Percentiles rank a stretch among this genome's conserved stretches.
These are phyloP conservation scores for Hemicentrotus pulcherrimus DNA, from an alignment of 35 echinoderm and acorn worm species.

Conservation along the genomic window DNA sequence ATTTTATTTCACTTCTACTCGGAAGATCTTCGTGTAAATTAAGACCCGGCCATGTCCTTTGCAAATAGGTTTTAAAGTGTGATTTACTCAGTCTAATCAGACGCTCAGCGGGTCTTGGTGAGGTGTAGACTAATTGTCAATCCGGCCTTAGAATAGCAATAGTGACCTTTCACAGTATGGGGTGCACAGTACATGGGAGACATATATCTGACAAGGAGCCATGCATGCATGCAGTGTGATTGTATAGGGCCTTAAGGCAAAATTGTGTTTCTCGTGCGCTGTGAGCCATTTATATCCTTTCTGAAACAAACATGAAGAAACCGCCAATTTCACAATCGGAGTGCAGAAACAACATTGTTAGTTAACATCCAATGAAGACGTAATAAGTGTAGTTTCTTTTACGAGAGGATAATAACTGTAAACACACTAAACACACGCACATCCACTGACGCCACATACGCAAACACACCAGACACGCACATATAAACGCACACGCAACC, in stretches of 20 bases:
- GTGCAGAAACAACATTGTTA: neutral
- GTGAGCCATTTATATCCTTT: neutral
- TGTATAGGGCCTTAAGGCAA: neutral
- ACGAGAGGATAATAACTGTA: too few species aligned
- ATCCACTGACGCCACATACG: too few species aligned
- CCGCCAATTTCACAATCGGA: neutral
- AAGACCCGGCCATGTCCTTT: neutral
- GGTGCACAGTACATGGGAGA: neutral
- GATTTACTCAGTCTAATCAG: neutral
- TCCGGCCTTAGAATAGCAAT: constrained; percentile 10
- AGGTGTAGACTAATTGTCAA: constrained; percentile 3
- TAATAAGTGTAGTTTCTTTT: neutral
- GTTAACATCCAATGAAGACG: neutral
- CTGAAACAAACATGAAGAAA: neutral
- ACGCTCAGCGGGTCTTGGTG: neutral
- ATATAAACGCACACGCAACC: neutral
- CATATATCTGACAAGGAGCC: neutral
- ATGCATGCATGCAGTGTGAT: neutral
- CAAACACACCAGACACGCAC: too few species aligned
- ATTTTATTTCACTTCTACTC: too few species aligned
- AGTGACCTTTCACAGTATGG: constrained; percentile 8
- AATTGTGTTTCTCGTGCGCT: neutral
- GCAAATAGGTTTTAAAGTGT: neutral
- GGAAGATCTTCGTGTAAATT: neutral
- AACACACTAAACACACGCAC: too few species aligned